A percentile compares a stretch with the other conserved stretches of the same genome.
phyloP scores from a whole-genome alignment of 2,113 vertebrate genomes.

The Burhinus bistriatus region DNA sequence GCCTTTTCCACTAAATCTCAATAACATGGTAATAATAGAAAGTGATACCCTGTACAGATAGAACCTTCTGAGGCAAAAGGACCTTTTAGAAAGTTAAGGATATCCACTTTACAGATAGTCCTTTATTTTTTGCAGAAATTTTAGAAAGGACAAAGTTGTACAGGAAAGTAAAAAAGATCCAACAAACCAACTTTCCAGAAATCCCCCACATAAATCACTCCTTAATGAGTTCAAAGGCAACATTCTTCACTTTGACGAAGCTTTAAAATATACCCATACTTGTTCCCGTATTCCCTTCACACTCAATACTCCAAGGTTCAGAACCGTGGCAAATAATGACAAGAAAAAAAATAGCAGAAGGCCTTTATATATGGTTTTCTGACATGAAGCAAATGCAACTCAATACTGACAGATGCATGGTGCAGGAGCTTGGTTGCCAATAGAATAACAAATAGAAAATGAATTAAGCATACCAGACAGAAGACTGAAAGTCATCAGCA shows the following conservation, averaged over 20 bases:
- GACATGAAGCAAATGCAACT: conserved; percentile 27
- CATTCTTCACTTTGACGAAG: background rate
- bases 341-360: background rate
- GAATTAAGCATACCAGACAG: conserved; percentile 47
- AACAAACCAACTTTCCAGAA: background rate
- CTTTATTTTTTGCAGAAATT: background rate
- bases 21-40: background rate
- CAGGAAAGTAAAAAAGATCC: background rate
- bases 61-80: background rate
- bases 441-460: conserved; percentile 45
- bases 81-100: conserved; percentile 9
- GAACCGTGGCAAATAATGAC: background rate
- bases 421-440: background rate
- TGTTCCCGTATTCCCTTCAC: background rate
- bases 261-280: background rate
- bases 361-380: conserved; percentile 11
- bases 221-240: background rate
- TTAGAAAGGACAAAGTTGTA: background rate
- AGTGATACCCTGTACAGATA: background rate
- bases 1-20: background rate
- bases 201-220: background rate
- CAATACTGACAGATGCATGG: conserved; percentile 26
- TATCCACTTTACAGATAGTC: background rate
- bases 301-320: background rate
- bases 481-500: conserved; percentile 25